Evolutionary conservation across 2,113 vertebrate species (phyloP), one percentile per base, ranked within the genome.

Genomic region (Thermophis baileyi): DNA sequence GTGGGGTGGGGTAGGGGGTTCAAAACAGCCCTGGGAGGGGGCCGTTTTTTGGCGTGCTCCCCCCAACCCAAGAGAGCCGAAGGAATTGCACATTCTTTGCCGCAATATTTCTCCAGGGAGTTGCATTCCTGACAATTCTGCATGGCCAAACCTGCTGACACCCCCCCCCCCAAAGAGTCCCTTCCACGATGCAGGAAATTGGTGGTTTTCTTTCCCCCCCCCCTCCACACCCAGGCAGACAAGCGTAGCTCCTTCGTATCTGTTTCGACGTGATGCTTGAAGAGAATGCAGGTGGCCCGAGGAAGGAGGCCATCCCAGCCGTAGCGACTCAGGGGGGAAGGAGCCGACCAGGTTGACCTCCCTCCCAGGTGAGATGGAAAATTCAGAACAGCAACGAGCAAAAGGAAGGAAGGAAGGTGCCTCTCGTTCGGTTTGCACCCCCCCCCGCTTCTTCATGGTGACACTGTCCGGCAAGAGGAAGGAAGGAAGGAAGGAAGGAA

Each of bases 141-240:
- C 2, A 0, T 2, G 16, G n/a, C n/a, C n/a, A 35, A 18, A 14
- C 1, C 4, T n/a, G 30, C 4, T 4, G 11, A 69, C 60, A 0
- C 12, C 3, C 30, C 25, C 30, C 0, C 11, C 63, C 63, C n/a
- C 14, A 7, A n/a, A 18, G 6, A n/a, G 30, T 18, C n/a, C 69
- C 69, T 20, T 74, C 16, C 14, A 74, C 1, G 14, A 20, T 35
- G 69, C n/a, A 35, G n/a, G n/a, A 35, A 35, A 69, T 6, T n/a
- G 63, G 63, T n/a, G 30, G 30, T 2, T 16, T 6, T 18, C 4
- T 63, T 74, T 2, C 3, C 4, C 12, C 30, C 30, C 5, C 30
- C 10, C n/a, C 63, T 14, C 63, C 12, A 5, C 14, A n/a, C 5
- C 2, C n/a, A 74, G 63, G 2, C 11, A 30, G 30, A 12, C 14